Conservation (phyloP, 2,797 vertebrate species). For the Coregonus ussuriensis region DNA sequence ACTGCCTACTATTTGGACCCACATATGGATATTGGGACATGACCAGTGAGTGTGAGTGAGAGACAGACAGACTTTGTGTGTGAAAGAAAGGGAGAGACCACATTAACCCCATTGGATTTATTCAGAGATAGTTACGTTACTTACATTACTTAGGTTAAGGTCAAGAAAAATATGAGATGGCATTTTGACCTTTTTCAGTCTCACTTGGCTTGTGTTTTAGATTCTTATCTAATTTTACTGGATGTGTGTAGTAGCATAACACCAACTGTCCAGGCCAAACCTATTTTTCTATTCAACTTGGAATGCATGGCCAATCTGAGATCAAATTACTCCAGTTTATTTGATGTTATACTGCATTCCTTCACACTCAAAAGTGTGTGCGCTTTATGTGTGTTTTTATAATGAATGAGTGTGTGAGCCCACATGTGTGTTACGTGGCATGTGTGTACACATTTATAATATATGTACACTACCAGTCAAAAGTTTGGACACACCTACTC, state of each 20-base stretch:
- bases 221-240: not conserved
- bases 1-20: no score
- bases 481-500: no score
- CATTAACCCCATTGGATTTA: not conserved
- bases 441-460: not conserved
- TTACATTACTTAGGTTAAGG: not conserved
- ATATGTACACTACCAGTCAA: not conserved
- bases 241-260: not conserved
- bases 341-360: not conserved
- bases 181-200: not conserved
- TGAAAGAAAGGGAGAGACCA: not conserved
- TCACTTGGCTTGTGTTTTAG: not conserved
- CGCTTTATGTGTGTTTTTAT: not conserved
- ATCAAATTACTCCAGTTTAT: not conserved
- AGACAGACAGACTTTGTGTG: not conserved
- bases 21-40: no score
- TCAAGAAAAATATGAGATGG: not conserved
- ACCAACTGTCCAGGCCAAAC: not conserved
- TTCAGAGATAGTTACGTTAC: not conserved
- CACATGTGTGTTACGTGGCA: not conserved
- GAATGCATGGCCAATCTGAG: not conserved
- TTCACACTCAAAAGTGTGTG: not conserved
- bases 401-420: not conserved
- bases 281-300: not conserved
- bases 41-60: no score